Evolutionary conservation across 64 coral and sea anemone species (phyloP).

Genomic region (Stichodactyla helianthus): DNA sequence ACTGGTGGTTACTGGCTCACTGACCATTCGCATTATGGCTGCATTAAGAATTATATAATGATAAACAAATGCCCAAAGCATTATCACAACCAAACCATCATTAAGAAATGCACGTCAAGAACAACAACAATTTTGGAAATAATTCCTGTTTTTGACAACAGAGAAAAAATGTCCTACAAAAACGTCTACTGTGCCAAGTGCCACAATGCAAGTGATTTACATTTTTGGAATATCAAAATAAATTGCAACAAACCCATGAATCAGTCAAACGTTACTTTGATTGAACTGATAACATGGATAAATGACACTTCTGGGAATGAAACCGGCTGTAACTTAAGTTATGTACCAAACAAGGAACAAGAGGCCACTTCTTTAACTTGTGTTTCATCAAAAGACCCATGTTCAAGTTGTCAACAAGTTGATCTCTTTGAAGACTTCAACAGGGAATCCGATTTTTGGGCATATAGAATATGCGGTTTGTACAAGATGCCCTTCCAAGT

Average conservation of each 20-base stretch:
- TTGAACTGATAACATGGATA: background rate
- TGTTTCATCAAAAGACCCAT: background rate
- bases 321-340: background rate
- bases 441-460: background rate
- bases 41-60: background rate
- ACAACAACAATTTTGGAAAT: background rate
- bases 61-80: background rate
- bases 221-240: background rate
- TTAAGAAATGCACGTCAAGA: background rate
- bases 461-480: background rate
- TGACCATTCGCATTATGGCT: background rate
- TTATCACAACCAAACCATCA: background rate
- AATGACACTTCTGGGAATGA: background rate
- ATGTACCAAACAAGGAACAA: background rate
- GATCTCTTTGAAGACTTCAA: background rate
- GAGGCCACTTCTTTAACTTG: background rate
- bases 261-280: background rate
- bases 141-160: constrained; percentile 16
- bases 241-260: background rate
- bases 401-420: background rate
- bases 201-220: background rate
- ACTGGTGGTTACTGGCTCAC: background rate
- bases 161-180: background rate
- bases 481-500: background rate
- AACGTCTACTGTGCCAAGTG: background rate